Conservation (phyloP, 2,113 vertebrate genomes). For the Pardalotus punctatus region DNA sequence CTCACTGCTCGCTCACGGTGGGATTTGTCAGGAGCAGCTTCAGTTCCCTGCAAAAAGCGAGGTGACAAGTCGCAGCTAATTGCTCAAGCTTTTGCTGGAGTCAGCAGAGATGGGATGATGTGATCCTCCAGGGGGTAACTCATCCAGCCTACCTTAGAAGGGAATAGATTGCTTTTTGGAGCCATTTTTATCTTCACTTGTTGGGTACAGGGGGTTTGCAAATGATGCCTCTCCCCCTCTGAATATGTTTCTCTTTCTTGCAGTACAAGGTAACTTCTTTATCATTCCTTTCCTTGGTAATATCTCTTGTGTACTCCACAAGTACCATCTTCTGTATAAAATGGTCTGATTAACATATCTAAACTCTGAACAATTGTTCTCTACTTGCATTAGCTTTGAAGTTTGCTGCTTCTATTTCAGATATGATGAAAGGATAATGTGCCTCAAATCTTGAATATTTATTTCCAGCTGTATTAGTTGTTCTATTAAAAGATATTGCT, state of each 20-base stretch:
- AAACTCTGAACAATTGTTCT: constrained; percentile 48
- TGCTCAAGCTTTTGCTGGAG: background rate
- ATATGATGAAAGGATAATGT: constrained; percentile 25
- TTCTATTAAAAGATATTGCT: constrained; percentile 18
- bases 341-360: constrained; percentile 42
- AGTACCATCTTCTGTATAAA: constrained; percentile 6
- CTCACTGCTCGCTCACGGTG: background rate
- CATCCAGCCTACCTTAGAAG: constrained; percentile 7
- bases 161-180: background rate
- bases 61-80: background rate
- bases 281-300: background rate
- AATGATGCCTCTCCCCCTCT: background rate
- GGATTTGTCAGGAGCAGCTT: background rate
- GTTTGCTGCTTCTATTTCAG: constrained; percentile 52
- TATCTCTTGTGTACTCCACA: constrained; percentile 10
- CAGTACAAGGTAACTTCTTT: background rate
- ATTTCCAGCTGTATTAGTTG: background rate
- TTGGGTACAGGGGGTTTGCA: background rate
- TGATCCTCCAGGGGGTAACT: background rate
- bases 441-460: background rate
- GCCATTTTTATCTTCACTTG: background rate
- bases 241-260: background rate
- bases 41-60: background rate
- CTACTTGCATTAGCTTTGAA: constrained; percentile 43
- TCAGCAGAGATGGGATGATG: constrained; percentile 1